phyloP scores from a whole-genome alignment of 2,888 invertebrate species.

The Pocota personata region DNA sequence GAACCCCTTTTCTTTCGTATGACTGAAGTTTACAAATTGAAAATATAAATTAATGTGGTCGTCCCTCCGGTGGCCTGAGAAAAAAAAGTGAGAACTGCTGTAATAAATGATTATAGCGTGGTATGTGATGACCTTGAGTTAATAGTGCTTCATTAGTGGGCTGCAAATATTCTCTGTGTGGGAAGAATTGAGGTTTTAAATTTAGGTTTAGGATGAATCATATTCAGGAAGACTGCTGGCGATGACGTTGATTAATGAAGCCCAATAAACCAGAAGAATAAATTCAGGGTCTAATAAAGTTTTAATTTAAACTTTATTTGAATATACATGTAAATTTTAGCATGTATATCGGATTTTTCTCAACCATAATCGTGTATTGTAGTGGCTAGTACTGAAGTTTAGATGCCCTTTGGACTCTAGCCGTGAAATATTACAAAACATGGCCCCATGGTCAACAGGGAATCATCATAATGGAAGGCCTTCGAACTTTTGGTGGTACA shows the following conservation, averaged over 20 bases:
- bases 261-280: neutral
- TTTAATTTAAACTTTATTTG: neutral
- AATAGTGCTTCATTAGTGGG: slow-evolving; percentile 12
- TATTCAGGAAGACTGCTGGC: slow-evolving; percentile 19
- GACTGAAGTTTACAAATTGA: slow-evolving; percentile 4
- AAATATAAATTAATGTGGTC: slow-evolving; percentile 7
- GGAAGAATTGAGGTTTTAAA: slow-evolving; percentile 7
- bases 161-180: slow-evolving; percentile 16
- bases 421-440: too few species aligned
- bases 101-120: slow-evolving; percentile 22
- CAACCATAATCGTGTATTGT: neutral
- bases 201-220: slow-evolving; percentile 33
- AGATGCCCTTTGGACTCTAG: too few species aligned
- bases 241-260: slow-evolving; percentile 50
- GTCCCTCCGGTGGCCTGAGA: neutral
- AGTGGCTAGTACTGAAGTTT: too few species aligned
- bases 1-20: neutral
- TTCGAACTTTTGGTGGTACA: too few species aligned
- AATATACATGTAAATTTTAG: neutral
- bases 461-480: too few species aligned
- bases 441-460: too few species aligned
- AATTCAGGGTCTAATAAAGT: neutral
- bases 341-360: neutral
- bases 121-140: slow-evolving; percentile 31
- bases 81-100: slow-evolving; percentile 1